Evolutionary conservation across 2,888 invertebrate genomes (phyloP).

Genomic region (Agrotis clavis): DNA sequence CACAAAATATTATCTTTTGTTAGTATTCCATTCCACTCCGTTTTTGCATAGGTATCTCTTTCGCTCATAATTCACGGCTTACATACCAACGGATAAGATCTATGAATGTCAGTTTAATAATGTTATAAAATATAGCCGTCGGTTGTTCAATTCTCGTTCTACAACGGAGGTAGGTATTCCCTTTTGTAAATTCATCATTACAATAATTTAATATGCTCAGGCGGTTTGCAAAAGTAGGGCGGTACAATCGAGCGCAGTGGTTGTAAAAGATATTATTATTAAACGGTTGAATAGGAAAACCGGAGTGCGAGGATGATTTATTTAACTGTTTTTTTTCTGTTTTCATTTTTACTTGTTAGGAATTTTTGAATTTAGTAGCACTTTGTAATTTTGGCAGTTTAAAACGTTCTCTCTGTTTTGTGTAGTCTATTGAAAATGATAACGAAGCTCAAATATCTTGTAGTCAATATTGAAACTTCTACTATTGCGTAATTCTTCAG

Average conservation of each 20-base stretch:
- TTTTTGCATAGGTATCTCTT: constrained; percentile 64
- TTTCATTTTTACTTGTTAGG: constrained; percentile 11
- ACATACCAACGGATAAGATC: constrained; percentile 60
- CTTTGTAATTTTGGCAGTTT: background rate
- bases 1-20: constrained; percentile 52
- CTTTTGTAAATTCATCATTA: constrained; percentile 73
- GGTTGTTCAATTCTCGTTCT: constrained; percentile 54
- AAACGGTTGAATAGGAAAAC: constrained; percentile 44
- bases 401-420: background rate
- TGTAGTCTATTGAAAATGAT: too few species aligned
- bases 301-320: constrained; percentile 34
- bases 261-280: constrained; percentile 43
- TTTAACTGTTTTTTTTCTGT: constrained; percentile 10
- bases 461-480: background rate
- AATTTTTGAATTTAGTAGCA: constrained; percentile 9
- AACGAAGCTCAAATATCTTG: background rate
- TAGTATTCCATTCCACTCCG: constrained; percentile 48
- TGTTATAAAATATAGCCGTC: constrained; percentile 62
- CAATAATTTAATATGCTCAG: constrained; percentile 72
- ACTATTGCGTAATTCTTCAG: background rate
- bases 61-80: constrained; percentile 55
- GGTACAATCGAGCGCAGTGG: constrained; percentile 60
- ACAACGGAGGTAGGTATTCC: constrained; percentile 59
- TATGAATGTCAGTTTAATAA: constrained; percentile 64
- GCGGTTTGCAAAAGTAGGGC: constrained; percentile 61